Percentiles rank a stretch among this genome's conserved stretches.
phyloP scores from a whole-genome alignment of 2,797 vertebrate genomes.

The Masticophis lateralis region DNA sequence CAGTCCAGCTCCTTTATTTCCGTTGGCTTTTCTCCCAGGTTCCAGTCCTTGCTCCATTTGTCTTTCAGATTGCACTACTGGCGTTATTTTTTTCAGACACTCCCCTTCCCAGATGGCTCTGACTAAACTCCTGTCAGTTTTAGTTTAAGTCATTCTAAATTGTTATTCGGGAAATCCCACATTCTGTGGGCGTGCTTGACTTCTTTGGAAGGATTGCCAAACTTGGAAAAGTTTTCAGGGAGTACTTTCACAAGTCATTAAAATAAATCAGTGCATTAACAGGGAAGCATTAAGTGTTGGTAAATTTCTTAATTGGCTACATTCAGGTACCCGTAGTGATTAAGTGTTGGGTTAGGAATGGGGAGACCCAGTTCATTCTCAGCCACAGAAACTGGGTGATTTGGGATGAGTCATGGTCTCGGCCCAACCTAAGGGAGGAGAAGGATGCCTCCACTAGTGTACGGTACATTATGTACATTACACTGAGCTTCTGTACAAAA shows the following conservation, averaged over 20 bases:
- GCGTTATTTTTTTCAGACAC: constrained; percentile 56
- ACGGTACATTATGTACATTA: background rate
- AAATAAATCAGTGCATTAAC: background rate
- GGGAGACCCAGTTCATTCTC: background rate
- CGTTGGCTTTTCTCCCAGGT: constrained; percentile 31
- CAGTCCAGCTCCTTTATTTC: constrained; percentile 32
- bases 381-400: background rate
- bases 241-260: background rate
- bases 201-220: background rate
- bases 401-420: background rate
- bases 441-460: background rate
- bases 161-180: background rate
- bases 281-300: background rate
- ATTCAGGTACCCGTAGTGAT: background rate
- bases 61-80: constrained; percentile 31
- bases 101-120: constrained; percentile 60
- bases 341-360: background rate
- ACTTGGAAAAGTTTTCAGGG: background rate
- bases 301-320: background rate
- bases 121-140: constrained; percentile 59
- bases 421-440: background rate
- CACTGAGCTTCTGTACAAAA: background rate
- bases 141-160: background rate
- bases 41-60: constrained; percentile 42
- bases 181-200: background rate